These are phyloP conservation scores for Holcopasites calliopsidis DNA, from an alignment of 1,140 invertebrate genomes.

Conservation along the genomic window DNA sequence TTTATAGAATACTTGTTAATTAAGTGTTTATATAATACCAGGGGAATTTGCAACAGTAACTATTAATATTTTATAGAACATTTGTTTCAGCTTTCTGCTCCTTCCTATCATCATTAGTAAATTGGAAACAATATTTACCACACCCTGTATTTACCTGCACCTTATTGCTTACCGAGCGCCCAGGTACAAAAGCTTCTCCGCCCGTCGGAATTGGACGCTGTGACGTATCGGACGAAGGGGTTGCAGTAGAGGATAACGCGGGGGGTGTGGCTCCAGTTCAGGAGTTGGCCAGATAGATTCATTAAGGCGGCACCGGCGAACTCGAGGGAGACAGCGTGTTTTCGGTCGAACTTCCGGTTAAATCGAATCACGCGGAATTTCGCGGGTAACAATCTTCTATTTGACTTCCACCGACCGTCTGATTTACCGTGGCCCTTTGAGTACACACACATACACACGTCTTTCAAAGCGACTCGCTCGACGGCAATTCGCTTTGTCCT, in stretches of 20 bases:
- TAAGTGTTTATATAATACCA: no score
- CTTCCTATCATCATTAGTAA: no score
- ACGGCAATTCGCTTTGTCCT: conserved; percentile 2
- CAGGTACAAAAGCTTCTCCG: neutral
- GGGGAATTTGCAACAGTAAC: no score
- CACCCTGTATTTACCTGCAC: conserved; percentile 44
- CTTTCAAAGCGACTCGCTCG: conserved; percentile 5
- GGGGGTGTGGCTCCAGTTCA: conserved; percentile 4
- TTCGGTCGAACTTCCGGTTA: conserved; percentile 60
- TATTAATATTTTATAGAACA: no score
- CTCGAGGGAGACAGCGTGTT: conserved; percentile 31
- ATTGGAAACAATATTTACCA: conserved; percentile 53
- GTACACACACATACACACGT: conserved; percentile 17
- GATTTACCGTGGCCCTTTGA: conserved; percentile 56
- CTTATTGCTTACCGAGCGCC: neutral
- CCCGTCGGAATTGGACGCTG: neutral
- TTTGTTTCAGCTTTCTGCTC: no score
- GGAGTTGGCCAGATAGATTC: conserved; percentile 59
- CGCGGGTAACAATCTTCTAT: conserved; percentile 69
- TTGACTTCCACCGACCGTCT: conserved; percentile 66
- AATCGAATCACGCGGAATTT: conserved; percentile 70
- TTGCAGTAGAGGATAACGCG: neutral
- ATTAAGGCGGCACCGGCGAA: conserved; percentile 38
- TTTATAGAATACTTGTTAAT: no score
- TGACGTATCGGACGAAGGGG: conserved; percentile 26